A percentile compares a stretch with the other conserved stretches of the same genome.
Evolutionary conservation across 2,888 invertebrate genomes (phyloP).

Genomic region (Cosmorhoe ocellata): DNA sequence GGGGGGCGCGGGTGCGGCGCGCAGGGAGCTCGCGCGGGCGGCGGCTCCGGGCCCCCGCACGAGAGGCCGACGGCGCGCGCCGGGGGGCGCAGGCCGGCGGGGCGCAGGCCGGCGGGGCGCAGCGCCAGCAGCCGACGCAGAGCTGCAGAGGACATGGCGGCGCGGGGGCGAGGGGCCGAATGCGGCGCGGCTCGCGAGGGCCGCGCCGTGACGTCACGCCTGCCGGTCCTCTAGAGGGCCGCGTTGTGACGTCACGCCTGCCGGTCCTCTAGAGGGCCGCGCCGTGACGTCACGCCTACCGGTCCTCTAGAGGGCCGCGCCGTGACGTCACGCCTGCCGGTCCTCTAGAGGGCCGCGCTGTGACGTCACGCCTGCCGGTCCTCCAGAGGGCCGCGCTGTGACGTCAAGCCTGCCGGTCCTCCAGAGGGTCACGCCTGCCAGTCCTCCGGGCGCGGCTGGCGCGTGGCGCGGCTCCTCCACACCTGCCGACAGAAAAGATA

Average conservation of each 20-base stretch:
- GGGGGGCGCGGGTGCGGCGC: conserved; percentile 32
- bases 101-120: conserved; percentile 26
- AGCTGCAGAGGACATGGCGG: conserved; percentile 4
- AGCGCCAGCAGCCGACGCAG: conserved; percentile 20
- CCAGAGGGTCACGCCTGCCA: conserved; percentile 19
- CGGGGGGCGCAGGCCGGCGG: background rate
- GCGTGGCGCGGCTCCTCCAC: too few relatives aligned
- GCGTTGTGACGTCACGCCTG: too few relatives aligned
- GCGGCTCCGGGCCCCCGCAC: conserved; percentile 27
- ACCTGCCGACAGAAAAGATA: too few relatives aligned
- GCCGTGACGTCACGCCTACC: too few relatives aligned
- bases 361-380: too few relatives aligned
- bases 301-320: too few relatives aligned
- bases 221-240: too few relatives aligned
- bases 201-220: conserved; percentile 28
- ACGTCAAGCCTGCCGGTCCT: background rate
- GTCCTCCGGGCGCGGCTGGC: too few relatives aligned
- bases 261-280: too few relatives aligned
- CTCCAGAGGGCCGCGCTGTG: too few relatives aligned
- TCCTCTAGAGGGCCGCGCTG: too few relatives aligned
- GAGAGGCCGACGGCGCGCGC: conserved; percentile 22
- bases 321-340: too few relatives aligned
- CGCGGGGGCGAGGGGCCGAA: background rate
- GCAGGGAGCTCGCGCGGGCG: conserved; percentile 24
- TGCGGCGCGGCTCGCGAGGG: conserved; percentile 8